A percentile compares a stretch with the other conserved stretches of the same genome.
Conservation (phyloP, 2,888 invertebrate genomes). For the Tineola bisselliella region DNA sequence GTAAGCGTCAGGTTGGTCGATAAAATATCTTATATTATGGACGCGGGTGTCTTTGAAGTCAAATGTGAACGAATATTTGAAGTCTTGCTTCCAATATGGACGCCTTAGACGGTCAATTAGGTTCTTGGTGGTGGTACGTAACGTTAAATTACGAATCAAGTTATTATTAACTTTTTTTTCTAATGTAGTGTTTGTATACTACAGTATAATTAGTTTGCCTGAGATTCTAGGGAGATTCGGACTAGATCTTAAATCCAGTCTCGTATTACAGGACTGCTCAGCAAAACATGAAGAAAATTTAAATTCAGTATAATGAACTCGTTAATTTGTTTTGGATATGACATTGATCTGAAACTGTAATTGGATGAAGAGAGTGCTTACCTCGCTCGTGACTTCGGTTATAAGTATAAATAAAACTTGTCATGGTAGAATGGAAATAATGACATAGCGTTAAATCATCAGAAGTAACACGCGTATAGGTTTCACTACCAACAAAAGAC, state of each 20-base stretch:
- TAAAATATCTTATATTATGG: constrained; percentile 59
- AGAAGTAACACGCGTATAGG: constrained; percentile 5
- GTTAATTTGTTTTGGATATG: constrained; percentile 33
- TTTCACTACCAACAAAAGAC: constrained; percentile 32
- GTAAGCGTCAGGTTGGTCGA: constrained; percentile 36
- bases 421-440: not conserved
- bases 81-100: not conserved
- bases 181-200: no score
- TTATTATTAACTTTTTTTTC: no score
- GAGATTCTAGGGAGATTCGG: no score
- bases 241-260: no score
- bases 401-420: constrained; percentile 19
- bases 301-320: no score
- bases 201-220: no score
- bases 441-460: constrained; percentile 5
- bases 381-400: constrained; percentile 31
- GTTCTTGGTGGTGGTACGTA: not conserved
- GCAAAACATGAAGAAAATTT: no score
- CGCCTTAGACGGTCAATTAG: not conserved
- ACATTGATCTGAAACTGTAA: constrained; percentile 18
- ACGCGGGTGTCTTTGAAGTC: constrained; percentile 51
- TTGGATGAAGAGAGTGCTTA: constrained; percentile 28
- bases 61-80: constrained; percentile 10
- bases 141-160: not conserved
- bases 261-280: no score